Evolutionary conservation across 2,113 vertebrate species (phyloP).

Genomic region (Camelus bactrianus): DNA sequence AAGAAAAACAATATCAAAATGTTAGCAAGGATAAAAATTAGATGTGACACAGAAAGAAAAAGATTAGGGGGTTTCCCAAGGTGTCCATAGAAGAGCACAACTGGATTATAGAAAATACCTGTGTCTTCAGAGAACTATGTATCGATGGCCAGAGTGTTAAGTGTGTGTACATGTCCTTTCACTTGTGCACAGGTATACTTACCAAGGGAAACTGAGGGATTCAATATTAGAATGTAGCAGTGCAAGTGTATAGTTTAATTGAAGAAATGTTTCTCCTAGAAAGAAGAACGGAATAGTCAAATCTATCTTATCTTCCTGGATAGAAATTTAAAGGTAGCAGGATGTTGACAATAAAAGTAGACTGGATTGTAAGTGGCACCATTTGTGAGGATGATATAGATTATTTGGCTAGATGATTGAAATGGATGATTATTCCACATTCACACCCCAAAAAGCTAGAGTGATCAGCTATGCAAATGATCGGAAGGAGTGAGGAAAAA

Average conservation of each 20-base stretch:
- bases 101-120: neutral
- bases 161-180: neutral
- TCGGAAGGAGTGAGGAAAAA: neutral
- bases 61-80: neutral
- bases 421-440: slow-evolving; percentile 10
- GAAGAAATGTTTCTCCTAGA: neutral
- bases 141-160: neutral
- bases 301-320: neutral
- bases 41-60: neutral
- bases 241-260: neutral
- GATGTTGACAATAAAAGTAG: neutral
- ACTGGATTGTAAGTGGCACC: neutral
- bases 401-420: neutral
- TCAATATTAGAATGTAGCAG: neutral
- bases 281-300: neutral
- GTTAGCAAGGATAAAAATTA: neutral
- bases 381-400: neutral
- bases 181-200: neutral
- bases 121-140: neutral
- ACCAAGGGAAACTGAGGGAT: neutral
- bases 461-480: neutral
- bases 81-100: neutral
- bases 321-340: neutral
- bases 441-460: neutral
- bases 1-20: slow-evolving; percentile 32